phyloP scores from a whole-genome alignment of 2,888 invertebrate genomes.

The Tipula confusa region DNA sequence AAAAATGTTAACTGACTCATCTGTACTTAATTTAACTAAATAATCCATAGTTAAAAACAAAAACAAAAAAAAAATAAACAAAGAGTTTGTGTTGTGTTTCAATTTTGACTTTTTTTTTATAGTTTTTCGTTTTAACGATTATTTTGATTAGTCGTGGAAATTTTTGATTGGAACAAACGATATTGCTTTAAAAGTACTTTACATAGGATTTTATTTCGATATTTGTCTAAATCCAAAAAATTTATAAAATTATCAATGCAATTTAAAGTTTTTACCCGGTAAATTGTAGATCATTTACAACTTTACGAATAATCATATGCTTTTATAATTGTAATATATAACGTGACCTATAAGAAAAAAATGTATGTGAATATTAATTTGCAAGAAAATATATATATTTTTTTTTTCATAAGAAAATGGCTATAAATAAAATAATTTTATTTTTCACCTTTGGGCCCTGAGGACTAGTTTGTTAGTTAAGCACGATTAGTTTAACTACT shows the following conservation, averaged over 20 bases:
- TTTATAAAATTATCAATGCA: too few species aligned
- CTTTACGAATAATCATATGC: too few species aligned
- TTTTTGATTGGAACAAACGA: not conserved
- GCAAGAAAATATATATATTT: not conserved
- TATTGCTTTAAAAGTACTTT: not conserved
- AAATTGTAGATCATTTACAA: too few species aligned
- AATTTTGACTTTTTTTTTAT: not conserved
- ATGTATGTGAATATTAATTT: not conserved
- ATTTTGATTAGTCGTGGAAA: not conserved
- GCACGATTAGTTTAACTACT: not conserved
- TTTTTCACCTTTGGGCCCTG: not conserved
- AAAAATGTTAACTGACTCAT: not conserved
- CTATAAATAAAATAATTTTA: not conserved
- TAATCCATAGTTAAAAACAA: not conserved
- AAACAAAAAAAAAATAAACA: not conserved
- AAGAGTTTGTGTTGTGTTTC: not conserved
- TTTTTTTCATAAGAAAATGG: not conserved
- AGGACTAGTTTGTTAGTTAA: not conserved
- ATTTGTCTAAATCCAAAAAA: too few species aligned
- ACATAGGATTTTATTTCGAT: too few species aligned
- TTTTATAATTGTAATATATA: too few species aligned
- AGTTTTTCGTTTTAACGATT: not conserved
- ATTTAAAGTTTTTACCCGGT: too few species aligned
- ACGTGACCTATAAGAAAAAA: not conserved
- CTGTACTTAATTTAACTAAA: not conserved